Evolutionary conservation across 2,113 vertebrate species (phyloP).

Genomic region (Laterallus jamaicensis): DNA sequence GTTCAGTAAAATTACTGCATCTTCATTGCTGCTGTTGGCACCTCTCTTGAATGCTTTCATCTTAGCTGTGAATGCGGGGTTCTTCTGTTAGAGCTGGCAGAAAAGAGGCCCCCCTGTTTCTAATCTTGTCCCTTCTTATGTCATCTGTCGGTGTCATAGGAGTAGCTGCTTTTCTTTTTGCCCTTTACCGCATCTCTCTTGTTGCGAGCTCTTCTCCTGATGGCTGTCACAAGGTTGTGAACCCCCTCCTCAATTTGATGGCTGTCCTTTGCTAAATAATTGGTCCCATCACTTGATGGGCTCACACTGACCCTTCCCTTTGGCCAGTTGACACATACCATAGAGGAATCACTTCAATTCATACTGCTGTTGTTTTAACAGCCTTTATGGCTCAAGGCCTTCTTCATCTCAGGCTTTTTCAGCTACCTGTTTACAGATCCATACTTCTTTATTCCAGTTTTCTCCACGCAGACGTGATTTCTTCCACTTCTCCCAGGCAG

Average conservation of each 20-base stretch:
- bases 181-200: background rate
- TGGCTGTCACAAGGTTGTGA: background rate
- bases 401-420: background rate
- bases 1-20: background rate
- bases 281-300: background rate
- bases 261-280: background rate
- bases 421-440: background rate
- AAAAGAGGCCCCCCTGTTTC: background rate
- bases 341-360: background rate
- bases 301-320: background rate
- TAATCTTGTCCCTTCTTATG: background rate
- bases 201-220: background rate
- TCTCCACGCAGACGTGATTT: background rate
- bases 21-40: background rate
- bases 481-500: background rate
- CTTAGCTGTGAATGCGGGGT: background rate
- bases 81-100: background rate
- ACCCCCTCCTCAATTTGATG: background rate
- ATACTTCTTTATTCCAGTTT: background rate
- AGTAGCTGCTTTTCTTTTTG: background rate
- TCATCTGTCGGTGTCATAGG: background rate
- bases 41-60: background rate
- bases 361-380: background rate
- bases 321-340: background rate
- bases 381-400: background rate